Evolutionary conservation across 2,797 vertebrate species (phyloP), one percentile per base, ranked within the genome.

Genomic region (Diplodus sargus): DNA sequence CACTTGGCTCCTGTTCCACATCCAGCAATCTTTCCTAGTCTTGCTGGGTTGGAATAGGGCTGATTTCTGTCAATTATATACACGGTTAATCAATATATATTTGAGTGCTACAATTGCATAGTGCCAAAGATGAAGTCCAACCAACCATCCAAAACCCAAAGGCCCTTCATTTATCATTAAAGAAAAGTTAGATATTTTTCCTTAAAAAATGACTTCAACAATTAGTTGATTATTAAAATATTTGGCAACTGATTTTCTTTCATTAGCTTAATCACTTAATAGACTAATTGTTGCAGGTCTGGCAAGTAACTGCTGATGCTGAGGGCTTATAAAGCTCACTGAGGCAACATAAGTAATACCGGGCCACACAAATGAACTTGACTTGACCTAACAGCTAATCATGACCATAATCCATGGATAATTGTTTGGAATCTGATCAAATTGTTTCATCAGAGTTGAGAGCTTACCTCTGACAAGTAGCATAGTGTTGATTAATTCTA

Each of bases 381-480:
- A 81, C 68, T 45, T 74, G 74, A 79, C 74, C 66, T 45, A 42
- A 74, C 64, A 18, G 16, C 53, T 66, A 43, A 74, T 80, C 30
- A 58, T 23, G 76, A 82, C 56, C 16, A 70, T 59, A 83, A 67
- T 81, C 66, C 45, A 60, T 47, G 17, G 23, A 56, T 73, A 83
- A 79, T 66, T 71, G 71, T 85, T 85, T 89, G 69, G 78, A 85
- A 66, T 80, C 58, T 53, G 52, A 64, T 84, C 72, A 87, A 85
- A 69, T 18, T 16, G 69, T 73, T 78, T 76, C 45, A 78, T 78
- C 78, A 79, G 62, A 81, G 61, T 71, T 62, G 54, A 85, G 75
- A 62, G 52, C 60, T 87, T 61, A 57, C 39, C 47, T 81, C 59
- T 60, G 67, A 79, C 68, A 57, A 54, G 63, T 53, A 57, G 42